A percentile compares a stretch with the other conserved stretches of the same genome.
phyloP scores from a whole-genome alignment of 2,888 invertebrate genomes.

The Drosophila fulvimacula region DNA sequence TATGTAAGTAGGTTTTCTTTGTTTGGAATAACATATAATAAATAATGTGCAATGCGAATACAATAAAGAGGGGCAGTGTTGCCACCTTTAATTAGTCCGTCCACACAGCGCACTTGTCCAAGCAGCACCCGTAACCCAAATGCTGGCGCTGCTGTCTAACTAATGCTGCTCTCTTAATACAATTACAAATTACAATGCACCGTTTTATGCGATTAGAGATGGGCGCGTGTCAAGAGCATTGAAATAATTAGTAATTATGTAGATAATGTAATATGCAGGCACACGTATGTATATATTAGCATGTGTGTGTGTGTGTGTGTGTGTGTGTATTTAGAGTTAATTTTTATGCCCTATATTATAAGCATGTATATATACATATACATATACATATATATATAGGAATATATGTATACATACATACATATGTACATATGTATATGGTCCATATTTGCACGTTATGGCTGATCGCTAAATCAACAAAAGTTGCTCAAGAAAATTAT shows the following conservation, averaged over 20 bases:
- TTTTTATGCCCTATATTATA: too few relatives aligned
- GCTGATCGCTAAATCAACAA: constrained; percentile 5
- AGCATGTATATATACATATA: background rate
- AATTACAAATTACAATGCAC: constrained; percentile 2
- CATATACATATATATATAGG: background rate
- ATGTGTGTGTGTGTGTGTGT: too few relatives aligned
- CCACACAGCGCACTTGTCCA: constrained; percentile 7
- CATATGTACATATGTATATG: background rate
- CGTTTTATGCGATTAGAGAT: constrained; percentile 17
- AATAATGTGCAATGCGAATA: constrained; percentile 13
- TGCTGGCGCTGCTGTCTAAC: background rate
- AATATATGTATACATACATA: too few relatives aligned
- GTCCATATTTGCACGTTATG: background rate
- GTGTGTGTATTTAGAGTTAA: too few relatives aligned
- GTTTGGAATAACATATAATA: constrained; percentile 30
- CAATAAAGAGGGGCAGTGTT: constrained; percentile 32
- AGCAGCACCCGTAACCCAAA: constrained; percentile 8
- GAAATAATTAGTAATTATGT: background rate
- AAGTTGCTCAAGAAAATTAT: background rate
- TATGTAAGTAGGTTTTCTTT: constrained; percentile 29
- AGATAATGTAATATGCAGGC: too few relatives aligned
- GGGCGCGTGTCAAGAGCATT: constrained; percentile 9
- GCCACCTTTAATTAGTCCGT: constrained; percentile 31
- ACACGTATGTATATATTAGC: too few relatives aligned
- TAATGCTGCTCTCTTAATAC: constrained; percentile 2